Evolutionary conservation across 2,888 invertebrate genomes (phyloP).

Genomic region (Abrostola triplasia): DNA sequence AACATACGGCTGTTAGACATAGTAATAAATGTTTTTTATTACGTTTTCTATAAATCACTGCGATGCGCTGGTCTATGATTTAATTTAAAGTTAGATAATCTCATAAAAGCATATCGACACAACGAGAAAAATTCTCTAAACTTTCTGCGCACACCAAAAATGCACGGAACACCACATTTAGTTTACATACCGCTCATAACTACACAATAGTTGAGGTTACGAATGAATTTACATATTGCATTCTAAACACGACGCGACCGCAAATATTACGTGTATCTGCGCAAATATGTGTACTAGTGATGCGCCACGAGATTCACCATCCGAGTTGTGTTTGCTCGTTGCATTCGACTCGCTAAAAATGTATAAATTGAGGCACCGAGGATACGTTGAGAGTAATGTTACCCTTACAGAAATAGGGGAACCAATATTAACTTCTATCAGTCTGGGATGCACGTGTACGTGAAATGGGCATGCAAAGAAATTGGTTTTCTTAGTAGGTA

Average conservation of each 20-base stretch:
- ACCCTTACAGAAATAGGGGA: constrained; percentile 11
- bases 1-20: too few species aligned
- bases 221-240: constrained; percentile 80
- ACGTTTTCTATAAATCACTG: too few species aligned
- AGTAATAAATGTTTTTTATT: too few species aligned
- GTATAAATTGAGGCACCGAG: constrained; percentile 23
- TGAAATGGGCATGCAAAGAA: too few species aligned
- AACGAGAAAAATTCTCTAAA: constrained; percentile 1
- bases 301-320: constrained; percentile 20
- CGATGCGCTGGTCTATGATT: too few species aligned
- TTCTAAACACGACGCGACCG: constrained; percentile 61
- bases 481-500: too few species aligned
- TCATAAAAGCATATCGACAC: too few species aligned
- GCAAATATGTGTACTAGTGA: constrained; percentile 45
- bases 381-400: constrained; percentile 18
- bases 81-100: too few species aligned
- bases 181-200: constrained; percentile 66
- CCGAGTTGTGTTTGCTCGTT: constrained; percentile 25
- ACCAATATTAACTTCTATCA: constrained; percentile 30
- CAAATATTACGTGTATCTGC: constrained; percentile 47
- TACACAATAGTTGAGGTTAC: constrained; percentile 62
- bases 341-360: constrained; percentile 34
- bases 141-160: background rate
- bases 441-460: background rate
- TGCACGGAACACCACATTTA: constrained; percentile 33